A percentile compares a stretch with the other conserved stretches of the same genome.
Conservation (phyloP, 2,797 vertebrate species). For the Choloepus didactylus region DNA sequence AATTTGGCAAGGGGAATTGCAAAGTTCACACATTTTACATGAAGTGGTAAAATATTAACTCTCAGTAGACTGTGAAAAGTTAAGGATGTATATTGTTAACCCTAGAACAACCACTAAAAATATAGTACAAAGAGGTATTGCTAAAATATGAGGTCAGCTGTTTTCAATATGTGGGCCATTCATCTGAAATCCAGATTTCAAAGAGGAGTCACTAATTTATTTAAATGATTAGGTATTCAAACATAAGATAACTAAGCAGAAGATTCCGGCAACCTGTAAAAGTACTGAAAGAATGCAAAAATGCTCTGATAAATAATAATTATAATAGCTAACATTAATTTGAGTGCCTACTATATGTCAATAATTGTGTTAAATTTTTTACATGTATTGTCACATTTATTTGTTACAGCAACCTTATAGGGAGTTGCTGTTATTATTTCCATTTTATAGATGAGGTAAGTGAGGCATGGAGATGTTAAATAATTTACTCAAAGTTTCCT, state of each 20-base stretch:
- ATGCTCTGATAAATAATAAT: not conserved
- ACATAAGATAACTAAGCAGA: not conserved
- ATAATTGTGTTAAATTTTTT: not conserved
- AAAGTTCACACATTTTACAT: not conserved
- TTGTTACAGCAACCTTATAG: constrained; percentile 6
- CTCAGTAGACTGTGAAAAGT: not conserved
- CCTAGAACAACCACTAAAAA: not conserved
- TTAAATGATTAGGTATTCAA: constrained; percentile 38
- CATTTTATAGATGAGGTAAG: not conserved
- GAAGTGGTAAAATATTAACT: constrained; percentile 2
- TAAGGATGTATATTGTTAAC: constrained; percentile 25
- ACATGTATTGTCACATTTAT: not conserved
- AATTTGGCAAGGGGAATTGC: not conserved
- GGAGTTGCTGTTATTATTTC: not conserved
- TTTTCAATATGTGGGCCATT: constrained; percentile 39
- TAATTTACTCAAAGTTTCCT: constrained; percentile 34
- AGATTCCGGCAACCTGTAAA: not conserved
- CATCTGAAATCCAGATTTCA: constrained; percentile 28
- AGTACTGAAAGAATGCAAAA: constrained; percentile 34
- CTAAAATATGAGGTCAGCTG: constrained; percentile 1
- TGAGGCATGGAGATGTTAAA: constrained; percentile 26
- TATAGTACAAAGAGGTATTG: constrained; percentile 28
- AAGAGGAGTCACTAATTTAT: constrained; percentile 29
- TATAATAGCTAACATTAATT: not conserved
- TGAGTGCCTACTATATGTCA: not conserved